Base-by-base conservation (phyloP, 2,113 vertebrate genomes). In the Mugil cephalus region DNA sequence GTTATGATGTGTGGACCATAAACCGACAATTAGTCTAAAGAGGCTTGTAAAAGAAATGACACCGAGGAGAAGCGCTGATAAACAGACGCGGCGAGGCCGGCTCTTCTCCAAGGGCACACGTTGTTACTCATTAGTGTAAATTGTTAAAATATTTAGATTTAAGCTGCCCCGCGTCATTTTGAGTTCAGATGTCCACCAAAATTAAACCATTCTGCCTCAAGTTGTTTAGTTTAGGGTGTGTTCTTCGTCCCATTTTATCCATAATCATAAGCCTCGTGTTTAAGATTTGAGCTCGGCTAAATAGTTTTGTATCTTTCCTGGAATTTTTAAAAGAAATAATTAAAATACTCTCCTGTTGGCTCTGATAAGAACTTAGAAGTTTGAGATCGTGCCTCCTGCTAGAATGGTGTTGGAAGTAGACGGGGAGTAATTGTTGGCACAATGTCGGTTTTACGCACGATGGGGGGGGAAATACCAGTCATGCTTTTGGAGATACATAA, bases 1-100 rank as follows among this genome's bases (percentile, higher is more conserved):
- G 85, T 89, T 84, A 88, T 88, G 89, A 88, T 87, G 73, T 83
- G 87, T 83, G 85, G 67, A 77, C 54, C 69, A 70, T 85, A 86
- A 87, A 84, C 63, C 73, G 52, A 62, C 86, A 81, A 84, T 88
- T 87, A 87, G 82, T 89, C 79, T 88, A 79, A 88, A 87, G 83
- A 86, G 84, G 71, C 73, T 43, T 81, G 84, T 78, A 83, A 83
- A 80, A 88, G 58, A 83, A 71, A 61, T 70, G 82, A 73, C 81
- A 85, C 64, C 11, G 56, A 9, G 53, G 72, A 80, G 80, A 12
- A 75, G 80, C 39, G 68, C 73, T 19, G 10, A 69, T 77, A 84
- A 79, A 86, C 82, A 7, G 15, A 59, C 60, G 7, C 52, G 1
- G 56, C 59, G 24, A 21, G 58, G 18, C 21, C 46, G 30, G 0